Evolutionary conservation across 2,888 invertebrate genomes (phyloP).

Genomic region (Eucera pruinosa): DNA sequence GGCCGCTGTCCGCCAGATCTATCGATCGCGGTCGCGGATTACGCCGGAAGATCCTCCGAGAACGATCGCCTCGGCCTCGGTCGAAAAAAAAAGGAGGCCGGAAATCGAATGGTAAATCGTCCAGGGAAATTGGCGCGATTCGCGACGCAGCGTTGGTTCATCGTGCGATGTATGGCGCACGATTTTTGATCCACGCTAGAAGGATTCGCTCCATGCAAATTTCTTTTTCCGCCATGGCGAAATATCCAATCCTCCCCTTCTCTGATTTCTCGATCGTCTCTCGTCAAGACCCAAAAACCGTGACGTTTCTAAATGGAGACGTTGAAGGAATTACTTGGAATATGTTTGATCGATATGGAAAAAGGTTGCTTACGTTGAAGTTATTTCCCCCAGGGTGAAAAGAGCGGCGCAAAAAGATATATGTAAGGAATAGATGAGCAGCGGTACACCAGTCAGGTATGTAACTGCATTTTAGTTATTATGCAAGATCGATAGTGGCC

Average conservation of each 20-base stretch:
- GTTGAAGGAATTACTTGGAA: no score
- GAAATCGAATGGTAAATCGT: conserved; percentile 56
- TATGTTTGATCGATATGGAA: no score
- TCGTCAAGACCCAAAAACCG: no score
- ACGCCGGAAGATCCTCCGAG: conserved; percentile 49
- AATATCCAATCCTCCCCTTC: conserved; percentile 29
- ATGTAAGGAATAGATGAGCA: no score
- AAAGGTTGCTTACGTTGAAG: no score
- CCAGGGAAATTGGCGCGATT: conserved; percentile 48
- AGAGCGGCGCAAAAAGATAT: no score
- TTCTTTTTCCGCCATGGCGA: conserved; percentile 2
- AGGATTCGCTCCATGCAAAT: conserved; percentile 29
- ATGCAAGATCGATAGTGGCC: conserved; percentile 63
- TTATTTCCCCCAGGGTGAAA: no score
- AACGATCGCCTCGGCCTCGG: conserved; percentile 13
- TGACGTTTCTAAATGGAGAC: no score
- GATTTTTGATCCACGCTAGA: conserved; percentile 28
- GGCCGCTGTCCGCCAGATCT: conserved; percentile 59
- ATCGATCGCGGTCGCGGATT: conserved; percentile 54
- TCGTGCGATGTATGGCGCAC: conserved; percentile 6
- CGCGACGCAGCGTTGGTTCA: conserved; percentile 6
- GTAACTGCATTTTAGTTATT: conserved; percentile 56
- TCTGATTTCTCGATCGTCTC: not conserved
- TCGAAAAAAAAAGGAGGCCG: conserved; percentile 27
- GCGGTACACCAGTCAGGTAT: not conserved